A percentile compares a stretch with the other conserved stretches of the same genome.
phyloP scores from a whole-genome alignment of 2,113 vertebrate species.

The Plectropomus leopardus region DNA sequence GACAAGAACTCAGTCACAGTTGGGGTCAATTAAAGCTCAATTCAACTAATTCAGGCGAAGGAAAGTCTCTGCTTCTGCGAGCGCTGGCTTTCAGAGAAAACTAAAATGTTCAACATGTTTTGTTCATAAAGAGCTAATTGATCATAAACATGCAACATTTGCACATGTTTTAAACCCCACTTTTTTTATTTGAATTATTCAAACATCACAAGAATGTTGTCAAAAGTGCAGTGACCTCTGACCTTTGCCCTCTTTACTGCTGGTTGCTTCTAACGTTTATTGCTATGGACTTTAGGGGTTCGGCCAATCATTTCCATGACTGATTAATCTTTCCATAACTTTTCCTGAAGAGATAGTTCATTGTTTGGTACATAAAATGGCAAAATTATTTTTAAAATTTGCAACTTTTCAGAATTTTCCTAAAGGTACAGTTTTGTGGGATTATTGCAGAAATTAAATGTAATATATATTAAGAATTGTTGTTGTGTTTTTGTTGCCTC shows the following conservation, averaged over 20 bases:
- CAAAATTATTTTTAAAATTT: not conserved
- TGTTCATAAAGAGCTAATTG: not conserved
- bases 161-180: too few species aligned
- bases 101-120: not conserved
- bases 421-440: too few species aligned
- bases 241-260: slow-evolving; percentile 24
- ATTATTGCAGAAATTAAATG: too few species aligned
- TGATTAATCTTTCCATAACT: not conserved
- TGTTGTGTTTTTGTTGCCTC: too few species aligned
- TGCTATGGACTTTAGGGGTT: not conserved
- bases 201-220: not conserved
- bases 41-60: slow-evolving; percentile 57
- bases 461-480: too few species aligned
- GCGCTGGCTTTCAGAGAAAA: slow-evolving; percentile 9
- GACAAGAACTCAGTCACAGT: slow-evolving; percentile 69
- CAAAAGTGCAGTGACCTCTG: slow-evolving; percentile 48
- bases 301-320: not conserved
- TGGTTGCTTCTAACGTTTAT: not conserved
- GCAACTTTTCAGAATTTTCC: not conserved
- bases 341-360: not conserved
- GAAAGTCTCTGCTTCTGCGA: slow-evolving; percentile 7
- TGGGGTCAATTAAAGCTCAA: slow-evolving; percentile 73
- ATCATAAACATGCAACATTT: not conserved
- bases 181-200: too few species aligned
- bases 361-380: not conserved